phyloP scores from a whole-genome alignment of 2,797 vertebrate species.

The Trematomus bernacchii region DNA sequence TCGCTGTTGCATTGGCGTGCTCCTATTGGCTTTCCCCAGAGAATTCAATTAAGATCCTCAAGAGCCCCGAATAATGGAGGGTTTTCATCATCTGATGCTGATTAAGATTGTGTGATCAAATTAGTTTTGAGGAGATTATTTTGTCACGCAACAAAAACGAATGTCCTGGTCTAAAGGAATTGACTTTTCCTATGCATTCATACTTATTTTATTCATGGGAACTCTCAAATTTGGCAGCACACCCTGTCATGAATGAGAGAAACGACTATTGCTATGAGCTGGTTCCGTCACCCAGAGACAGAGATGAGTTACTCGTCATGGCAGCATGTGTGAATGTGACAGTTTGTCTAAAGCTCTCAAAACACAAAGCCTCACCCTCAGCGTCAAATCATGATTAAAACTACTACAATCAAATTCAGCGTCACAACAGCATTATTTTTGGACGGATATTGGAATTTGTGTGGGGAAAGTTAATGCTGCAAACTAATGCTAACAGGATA shows the following conservation, averaged over 20 bases:
- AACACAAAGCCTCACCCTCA: background rate
- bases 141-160: background rate
- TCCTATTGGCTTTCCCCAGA: too few relatives aligned
- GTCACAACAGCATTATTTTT: conserved; percentile 18
- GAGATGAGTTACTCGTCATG: background rate
- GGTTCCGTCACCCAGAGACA: background rate
- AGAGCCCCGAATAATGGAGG: too few relatives aligned
- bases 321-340: background rate
- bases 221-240: background rate
- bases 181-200: background rate
- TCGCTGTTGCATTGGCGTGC: too few relatives aligned
- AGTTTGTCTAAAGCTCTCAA: background rate
- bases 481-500: background rate
- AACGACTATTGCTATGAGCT: background rate
- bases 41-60: too few relatives aligned
- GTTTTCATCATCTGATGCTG: background rate
- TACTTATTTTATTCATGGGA: background rate
- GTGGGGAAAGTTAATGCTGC: conserved; percentile 1
- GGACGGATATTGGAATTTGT: conserved; percentile 1
- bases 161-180: background rate
- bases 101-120: background rate
- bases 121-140: background rate
- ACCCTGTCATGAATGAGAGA: background rate
- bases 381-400: background rate
- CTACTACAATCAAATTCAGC: background rate